Percentiles rank a stretch among this genome's conserved stretches.
Conservation (phyloP, 1,140 invertebrate genomes). For the Drosophila lowei region DNA sequence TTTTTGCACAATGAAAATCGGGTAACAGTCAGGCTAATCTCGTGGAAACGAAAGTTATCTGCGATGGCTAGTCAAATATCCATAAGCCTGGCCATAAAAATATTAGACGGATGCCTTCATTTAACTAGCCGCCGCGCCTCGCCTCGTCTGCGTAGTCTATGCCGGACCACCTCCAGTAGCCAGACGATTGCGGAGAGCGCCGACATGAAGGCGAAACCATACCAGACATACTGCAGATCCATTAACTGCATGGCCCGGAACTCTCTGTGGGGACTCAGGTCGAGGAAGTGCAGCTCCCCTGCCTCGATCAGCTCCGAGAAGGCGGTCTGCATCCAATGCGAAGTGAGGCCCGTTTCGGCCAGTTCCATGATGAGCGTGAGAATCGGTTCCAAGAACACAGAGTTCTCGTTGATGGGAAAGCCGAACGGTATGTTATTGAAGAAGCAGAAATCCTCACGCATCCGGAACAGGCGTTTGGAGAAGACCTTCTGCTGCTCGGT, state of each 20-base stretch:
- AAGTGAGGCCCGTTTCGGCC: constrained; percentile 44
- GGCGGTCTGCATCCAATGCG: constrained; percentile 41
- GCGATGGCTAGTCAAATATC: constrained; percentile 35
- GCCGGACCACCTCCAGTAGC: constrained; percentile 37
- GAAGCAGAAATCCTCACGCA: constrained; percentile 66
- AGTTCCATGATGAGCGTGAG: constrained; percentile 54
- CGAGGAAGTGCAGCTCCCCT: constrained; percentile 51
- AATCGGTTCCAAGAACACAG: constrained; percentile 60
- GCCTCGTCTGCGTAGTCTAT: background rate
- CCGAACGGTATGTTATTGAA: constrained; percentile 68
- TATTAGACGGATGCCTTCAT: constrained; percentile 12
- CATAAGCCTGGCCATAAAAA: constrained; percentile 11
- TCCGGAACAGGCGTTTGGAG: constrained; percentile 55
- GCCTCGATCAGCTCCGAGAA: constrained; percentile 64
- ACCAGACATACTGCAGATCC: constrained; percentile 72
- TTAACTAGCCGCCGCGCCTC: too few species aligned
- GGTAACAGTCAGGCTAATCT: constrained; percentile 12
- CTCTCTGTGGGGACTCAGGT: constrained; percentile 53
- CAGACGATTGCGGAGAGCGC: constrained; percentile 30
- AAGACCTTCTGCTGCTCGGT: constrained; percentile 73
- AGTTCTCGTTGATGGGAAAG: constrained; percentile 71
- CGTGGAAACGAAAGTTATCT: constrained; percentile 26
- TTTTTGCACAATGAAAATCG: constrained; percentile 58
- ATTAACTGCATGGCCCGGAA: constrained; percentile 67
- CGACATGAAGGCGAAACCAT: constrained; percentile 58